Evolutionary conservation across 2,797 vertebrate genomes (phyloP), one percentile per base, ranked within the genome.

Genomic region (Pangasius larnaudii): DNA sequence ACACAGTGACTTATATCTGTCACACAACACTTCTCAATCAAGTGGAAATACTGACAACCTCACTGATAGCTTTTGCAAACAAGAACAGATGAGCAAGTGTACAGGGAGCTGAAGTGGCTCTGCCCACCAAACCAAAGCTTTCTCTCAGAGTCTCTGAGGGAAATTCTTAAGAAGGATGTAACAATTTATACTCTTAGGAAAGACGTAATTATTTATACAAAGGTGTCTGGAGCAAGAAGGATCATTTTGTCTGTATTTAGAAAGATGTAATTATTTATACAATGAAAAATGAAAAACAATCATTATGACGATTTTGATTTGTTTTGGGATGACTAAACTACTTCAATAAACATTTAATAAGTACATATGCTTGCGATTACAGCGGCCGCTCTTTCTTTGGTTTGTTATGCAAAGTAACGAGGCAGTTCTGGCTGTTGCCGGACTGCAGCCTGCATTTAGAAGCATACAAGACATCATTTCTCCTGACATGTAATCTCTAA

Each of bases 11-110:
- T 75, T 80, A 51, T 58, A 88, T 58, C 77, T 84, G 79, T 74
- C 79, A 75, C 63, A 86, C 75, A 79, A 65, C 42, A 30, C 82
- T 89, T 88, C 86, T n/a, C 42, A 87, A 85, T 80, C 59, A 61
- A 81, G 36, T 86, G 42, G 74, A 75, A 88, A 81, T 2, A 88
- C 67, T 51, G 65, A 78, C 58, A 88, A 88, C 69, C 67, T 84
- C 65, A 88, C 30, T 77, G 39, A 85, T 51, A 49, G 83, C 78
- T 63, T 18, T 71, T 53, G 51, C 65, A 77, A 72, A 65, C 67
- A 58, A 81, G 24, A 87, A 86, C 19, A 81, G 84, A 49, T 63
- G 80, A 77, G 30, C 33, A 82, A n/a, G 51, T 63, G 59, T 77
- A 82, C 63, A 33, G 51, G 33, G 71, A 85, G 67, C 69, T 72